A percentile compares a stretch with the other conserved stretches of the same genome.
Evolutionary conservation across 1,140 invertebrate genomes (phyloP).

Genomic region (Papilio machaon): DNA sequence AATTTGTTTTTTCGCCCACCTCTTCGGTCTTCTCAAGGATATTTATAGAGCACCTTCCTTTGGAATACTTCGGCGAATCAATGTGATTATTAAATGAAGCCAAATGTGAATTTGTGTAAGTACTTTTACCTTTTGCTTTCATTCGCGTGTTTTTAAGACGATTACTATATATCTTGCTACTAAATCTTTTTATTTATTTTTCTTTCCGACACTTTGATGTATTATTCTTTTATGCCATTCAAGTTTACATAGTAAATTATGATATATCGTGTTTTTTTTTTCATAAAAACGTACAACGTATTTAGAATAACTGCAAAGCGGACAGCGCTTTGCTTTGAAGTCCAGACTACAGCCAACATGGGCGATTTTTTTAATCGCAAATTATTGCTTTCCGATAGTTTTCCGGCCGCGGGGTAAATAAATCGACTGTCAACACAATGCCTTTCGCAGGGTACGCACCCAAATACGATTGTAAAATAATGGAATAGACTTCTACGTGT

Average conservation of each 20-base stretch:
- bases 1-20: not conserved
- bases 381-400: constrained; percentile 63
- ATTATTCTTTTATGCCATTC: no score
- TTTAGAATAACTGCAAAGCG: not conserved
- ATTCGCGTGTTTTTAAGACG: no score
- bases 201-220: no score
- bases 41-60: not conserved
- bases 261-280: no score
- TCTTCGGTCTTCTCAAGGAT: not conserved
- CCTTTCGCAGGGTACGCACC: constrained; percentile 50
- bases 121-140: no score
- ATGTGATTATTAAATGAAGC: no score
- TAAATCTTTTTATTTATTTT: no score
- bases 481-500: not conserved
- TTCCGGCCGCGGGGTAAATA: constrained; percentile 54
- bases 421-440: constrained; percentile 59
- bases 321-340: constrained; percentile 43
- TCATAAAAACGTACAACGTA: not conserved
- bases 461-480: constrained; percentile 11
- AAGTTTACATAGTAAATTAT: no score
- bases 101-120: no score
- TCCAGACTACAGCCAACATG: constrained; percentile 57
- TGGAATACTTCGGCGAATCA: no score
- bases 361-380: constrained; percentile 68
- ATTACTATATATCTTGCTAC: no score